A percentile compares a stretch with the other conserved stretches of the same genome.
phyloP scores from a whole-genome alignment of 2,113 vertebrate genomes.

The Cochlearius cochlearius region DNA sequence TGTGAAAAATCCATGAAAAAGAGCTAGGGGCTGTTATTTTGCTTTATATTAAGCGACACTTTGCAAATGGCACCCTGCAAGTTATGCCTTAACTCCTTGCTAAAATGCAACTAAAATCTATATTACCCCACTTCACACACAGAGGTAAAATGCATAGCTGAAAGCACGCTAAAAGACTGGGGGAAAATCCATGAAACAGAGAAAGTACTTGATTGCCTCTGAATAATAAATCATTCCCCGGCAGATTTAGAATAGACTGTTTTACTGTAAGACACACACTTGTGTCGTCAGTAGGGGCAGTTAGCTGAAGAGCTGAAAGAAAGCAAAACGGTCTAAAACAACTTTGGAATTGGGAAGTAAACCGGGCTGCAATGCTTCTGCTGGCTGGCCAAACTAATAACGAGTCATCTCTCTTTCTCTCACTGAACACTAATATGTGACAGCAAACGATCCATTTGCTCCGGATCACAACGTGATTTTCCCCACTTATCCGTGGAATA shows the following conservation, averaged over 20 bases:
- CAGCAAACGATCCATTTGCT: neutral
- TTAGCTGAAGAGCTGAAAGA: neutral
- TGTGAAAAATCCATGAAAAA: neutral
- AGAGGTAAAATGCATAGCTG: neutral
- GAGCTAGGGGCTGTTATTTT: slow-evolving; percentile 1
- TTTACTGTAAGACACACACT: neutral
- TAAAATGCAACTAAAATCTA: slow-evolving; percentile 30
- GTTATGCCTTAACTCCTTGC: slow-evolving; percentile 15
- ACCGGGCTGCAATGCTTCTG: neutral
- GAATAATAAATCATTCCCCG: neutral
- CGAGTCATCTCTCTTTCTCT: neutral
- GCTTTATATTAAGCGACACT: slow-evolving; percentile 22
- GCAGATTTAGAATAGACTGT: neutral
- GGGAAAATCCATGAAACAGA: neutral
- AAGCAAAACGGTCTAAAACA: neutral
- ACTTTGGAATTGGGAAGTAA: slow-evolving; percentile 1
- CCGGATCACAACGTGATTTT: neutral
- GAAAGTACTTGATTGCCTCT: slow-evolving; percentile 4
- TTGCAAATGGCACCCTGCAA: slow-evolving; percentile 36
- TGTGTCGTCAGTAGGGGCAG: neutral
- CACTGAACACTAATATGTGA: neutral
- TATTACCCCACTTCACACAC: neutral
- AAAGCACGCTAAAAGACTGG: neutral
- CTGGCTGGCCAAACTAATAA: neutral
- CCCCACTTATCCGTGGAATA: neutral